Percentiles rank a stretch among this genome's conserved stretches.
Evolutionary conservation across 2,113 vertebrate species (phyloP).

Genomic region (Takifugu bimaculatus): DNA sequence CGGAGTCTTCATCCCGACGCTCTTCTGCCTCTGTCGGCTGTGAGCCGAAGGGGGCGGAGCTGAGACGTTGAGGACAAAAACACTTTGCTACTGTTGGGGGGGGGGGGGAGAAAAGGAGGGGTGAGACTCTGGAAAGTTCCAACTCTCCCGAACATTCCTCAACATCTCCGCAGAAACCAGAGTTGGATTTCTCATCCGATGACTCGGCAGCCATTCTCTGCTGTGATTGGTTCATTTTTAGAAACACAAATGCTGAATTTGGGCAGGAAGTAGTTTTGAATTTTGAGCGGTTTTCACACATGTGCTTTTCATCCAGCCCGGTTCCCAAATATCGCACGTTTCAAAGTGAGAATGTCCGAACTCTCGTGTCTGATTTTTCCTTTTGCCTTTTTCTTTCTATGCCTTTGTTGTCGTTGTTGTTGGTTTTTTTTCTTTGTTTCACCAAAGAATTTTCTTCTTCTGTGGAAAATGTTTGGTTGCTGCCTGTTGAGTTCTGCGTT

Average conservation of each 20-base stretch:
- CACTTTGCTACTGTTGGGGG: not conserved
- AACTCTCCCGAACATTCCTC: not conserved
- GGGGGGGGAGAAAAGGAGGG: not conserved
- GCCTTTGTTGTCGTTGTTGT: conserved; percentile 9
- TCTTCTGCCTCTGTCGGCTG: conserved; percentile 98
- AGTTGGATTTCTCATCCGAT: not conserved
- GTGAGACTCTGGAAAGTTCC: not conserved
- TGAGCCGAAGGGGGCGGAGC: conserved; percentile 65
- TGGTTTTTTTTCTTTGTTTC: conserved; percentile 52
- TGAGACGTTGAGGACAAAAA: not conserved
- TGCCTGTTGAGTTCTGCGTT: not conserved
- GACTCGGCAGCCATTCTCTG: no score
- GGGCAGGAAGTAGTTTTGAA: no score
- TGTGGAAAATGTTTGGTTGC: not conserved
- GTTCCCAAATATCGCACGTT: no score
- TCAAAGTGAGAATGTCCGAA: no score
- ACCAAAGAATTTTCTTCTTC: conserved; percentile 51
- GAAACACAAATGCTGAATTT: no score
- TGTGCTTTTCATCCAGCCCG: no score
- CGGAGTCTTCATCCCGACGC: conserved; percentile 97
- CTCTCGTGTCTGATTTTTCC: not conserved
- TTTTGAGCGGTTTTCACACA: no score
- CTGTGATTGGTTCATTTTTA: no score
- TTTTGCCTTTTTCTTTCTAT: conserved; percentile 7
- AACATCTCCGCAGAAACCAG: not conserved